Base-by-base conservation (phyloP, 1,140 invertebrate species). In the Venustaconcha ellipsiformis region DNA sequence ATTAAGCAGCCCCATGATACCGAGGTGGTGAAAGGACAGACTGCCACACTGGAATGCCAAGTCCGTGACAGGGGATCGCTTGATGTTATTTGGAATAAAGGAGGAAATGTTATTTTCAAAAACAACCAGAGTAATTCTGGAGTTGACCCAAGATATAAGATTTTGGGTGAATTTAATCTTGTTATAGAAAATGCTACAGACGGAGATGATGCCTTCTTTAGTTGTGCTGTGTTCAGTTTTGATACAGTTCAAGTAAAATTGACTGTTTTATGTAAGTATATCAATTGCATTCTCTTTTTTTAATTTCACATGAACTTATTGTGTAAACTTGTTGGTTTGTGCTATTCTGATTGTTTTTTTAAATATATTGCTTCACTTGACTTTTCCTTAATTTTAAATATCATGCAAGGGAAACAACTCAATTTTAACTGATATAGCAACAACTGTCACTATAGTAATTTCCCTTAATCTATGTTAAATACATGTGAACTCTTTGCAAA, bases 181-280 rank as follows among this genome's bases (percentile, higher is more conserved):
- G 30, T 30, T 23, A 79, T 81, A 59, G 62, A 37, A 14, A 75
- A 70, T 71, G 80, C 76, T 37, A 48, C 70, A 59, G 37, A 70
- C n/a, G 63, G 18, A 12, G 80, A 81, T 65, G 74, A 76, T 30
- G 74, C 63, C 8, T 67, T 64, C 11, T 81, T 66, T 30, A 73
- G 62, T 20, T 81, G 80, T 72, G 70, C 72, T 55, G 62, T 78
- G 26, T 72, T 73, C 57, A 55, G 59, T 64, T 76, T 76, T 67
- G 76, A 71, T 17, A 20, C 66, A 18, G 72, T 67, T 12, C 72
- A 78, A 66, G 80, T 75, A 2, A 76, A 66, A 71, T 65, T 81
- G 5, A 81, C 76, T 55, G 80, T 81, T 56, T 70, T 76, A 65
- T 71, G 74, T 76, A 71, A 76, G 74, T 74, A 63, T 18, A 23